Percentiles rank a stretch among this genome's conserved stretches.
Evolutionary conservation across 2,888 invertebrate genomes (phyloP).

Genomic region (Eurytoma adleriae): DNA sequence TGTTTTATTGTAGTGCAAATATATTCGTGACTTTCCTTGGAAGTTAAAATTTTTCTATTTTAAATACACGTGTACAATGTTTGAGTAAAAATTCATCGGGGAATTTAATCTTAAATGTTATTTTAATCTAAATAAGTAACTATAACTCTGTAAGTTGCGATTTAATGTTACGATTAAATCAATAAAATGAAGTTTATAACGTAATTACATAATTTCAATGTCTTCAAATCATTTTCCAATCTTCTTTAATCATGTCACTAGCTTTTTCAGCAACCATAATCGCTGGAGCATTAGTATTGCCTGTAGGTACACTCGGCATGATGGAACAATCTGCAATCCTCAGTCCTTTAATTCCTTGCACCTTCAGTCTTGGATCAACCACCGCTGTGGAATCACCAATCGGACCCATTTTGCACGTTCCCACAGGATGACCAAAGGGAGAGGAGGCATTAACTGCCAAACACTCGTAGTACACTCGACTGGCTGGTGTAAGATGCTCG

Average conservation of each 20-base stretch:
- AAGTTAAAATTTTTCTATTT: too few relatives aligned
- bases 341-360: not conserved
- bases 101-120: too few relatives aligned
- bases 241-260: slow-evolving; percentile 23
- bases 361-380: slow-evolving; percentile 13
- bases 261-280: slow-evolving; percentile 14
- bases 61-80: too few relatives aligned
- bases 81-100: too few relatives aligned
- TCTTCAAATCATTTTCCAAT: not conserved
- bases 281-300: not conserved
- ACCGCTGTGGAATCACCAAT: not conserved
- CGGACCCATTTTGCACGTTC: slow-evolving; percentile 22
- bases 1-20: too few relatives aligned
- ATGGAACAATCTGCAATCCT: slow-evolving; percentile 1
- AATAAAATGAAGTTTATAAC: too few relatives aligned
- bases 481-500: not conserved
- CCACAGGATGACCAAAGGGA: not conserved
- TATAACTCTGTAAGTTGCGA: too few relatives aligned
- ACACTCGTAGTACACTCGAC: slow-evolving; percentile 11
- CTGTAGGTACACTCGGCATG: slow-evolving; percentile 9
- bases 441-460: not conserved
- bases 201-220: too few relatives aligned
- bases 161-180: too few relatives aligned
- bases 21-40: too few relatives aligned
- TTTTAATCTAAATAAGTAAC: too few relatives aligned